Base-by-base conservation (phyloP, 2,797 vertebrate genomes). In the Scolopax bukidnonensis region DNA sequence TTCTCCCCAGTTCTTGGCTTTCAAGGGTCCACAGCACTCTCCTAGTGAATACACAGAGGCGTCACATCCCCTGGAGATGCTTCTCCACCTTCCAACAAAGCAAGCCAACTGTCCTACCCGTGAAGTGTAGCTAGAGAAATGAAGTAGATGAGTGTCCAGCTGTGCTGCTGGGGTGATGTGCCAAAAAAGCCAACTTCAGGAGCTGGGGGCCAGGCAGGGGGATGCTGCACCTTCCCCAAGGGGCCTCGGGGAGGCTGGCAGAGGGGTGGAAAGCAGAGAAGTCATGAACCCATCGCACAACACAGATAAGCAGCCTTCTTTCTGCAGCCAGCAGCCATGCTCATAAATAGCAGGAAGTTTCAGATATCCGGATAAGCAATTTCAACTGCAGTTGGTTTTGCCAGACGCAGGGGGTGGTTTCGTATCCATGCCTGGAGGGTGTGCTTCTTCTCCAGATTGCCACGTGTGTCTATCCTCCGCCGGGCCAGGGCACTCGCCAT, bases 401-500 rank as follows among this genome's bases (percentile, higher is more conserved):
- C 77, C 48, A 11, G 57, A 11, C 0, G 4, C 28, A 43, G 28
- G 24, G 40, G 47, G 32, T 79, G 41, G 63, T 65, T 79, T 41
- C 41, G 47, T 83, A 60, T 87, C 63, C 8, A 1, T 32, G 30
- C 41, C 78, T 36, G 23, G 38, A 71, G 38, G 53, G 14, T 4
- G 3, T 17, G 30, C 24, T 70, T 16, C 50, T 80, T 65, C 76
- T 77, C 70, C 43, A 85, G 48, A 38, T 81, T 53, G 41, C 43
- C 54, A 57, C 41, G 20, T 5, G 0, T 63, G 48, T n/a, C 69
- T n/a, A 28, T 48, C 33, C 50, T 23, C 30, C 0, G 0, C 17
- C 2, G 3, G 61, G 28, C 30, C 48, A 47, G 41, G 10, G 6
- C 1, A 3, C 30, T 64, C 3, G 0, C 38, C 9, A 1, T 21